Evolutionary conservation across 2,888 invertebrate genomes (phyloP).

Genomic region (Smittia aterrima): DNA sequence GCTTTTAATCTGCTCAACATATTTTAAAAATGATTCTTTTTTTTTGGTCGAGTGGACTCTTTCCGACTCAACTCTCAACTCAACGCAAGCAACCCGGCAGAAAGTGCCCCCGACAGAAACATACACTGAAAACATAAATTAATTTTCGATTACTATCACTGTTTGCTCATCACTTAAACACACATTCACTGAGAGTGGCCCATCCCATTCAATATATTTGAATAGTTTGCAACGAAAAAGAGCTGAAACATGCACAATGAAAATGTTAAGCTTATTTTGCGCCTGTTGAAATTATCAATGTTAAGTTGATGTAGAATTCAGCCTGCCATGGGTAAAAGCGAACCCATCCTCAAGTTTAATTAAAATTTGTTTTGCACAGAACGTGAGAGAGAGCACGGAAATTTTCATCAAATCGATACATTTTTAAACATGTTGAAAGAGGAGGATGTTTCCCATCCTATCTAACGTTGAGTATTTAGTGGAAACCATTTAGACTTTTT

Average conservation of each 20-base stretch:
- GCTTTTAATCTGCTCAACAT: constrained; percentile 22
- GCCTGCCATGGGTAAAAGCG: not conserved
- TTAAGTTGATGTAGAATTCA: not conserved
- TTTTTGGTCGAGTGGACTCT: not conserved
- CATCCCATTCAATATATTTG: not conserved
- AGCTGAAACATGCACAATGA: constrained; percentile 20
- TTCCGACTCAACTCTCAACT: not conserved
- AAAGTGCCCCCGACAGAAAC: not conserved
- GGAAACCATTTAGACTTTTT: constrained; percentile 1
- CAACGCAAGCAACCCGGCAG: not conserved
- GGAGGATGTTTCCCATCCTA: not conserved
- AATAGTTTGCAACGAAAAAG: constrained; percentile 3
- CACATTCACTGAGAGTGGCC: constrained; percentile 4
- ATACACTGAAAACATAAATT: constrained; percentile 21
- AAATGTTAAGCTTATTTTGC: constrained; percentile 25
- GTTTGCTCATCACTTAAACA: constrained; percentile 25
- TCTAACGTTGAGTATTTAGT: not conserved
- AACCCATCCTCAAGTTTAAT: constrained; percentile 21
- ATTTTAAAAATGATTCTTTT: constrained; percentile 4
- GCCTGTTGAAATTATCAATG: constrained; percentile 15
- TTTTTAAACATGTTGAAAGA: constrained; percentile 10
- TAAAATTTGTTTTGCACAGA: constrained; percentile 17
- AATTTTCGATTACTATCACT: constrained; percentile 35
- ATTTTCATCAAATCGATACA: constrained; percentile 9
- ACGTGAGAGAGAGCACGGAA: constrained; percentile 7